Evolutionary conservation across 2,113 vertebrate species (phyloP).

Genomic region (Nothoprocta perdicaria): DNA sequence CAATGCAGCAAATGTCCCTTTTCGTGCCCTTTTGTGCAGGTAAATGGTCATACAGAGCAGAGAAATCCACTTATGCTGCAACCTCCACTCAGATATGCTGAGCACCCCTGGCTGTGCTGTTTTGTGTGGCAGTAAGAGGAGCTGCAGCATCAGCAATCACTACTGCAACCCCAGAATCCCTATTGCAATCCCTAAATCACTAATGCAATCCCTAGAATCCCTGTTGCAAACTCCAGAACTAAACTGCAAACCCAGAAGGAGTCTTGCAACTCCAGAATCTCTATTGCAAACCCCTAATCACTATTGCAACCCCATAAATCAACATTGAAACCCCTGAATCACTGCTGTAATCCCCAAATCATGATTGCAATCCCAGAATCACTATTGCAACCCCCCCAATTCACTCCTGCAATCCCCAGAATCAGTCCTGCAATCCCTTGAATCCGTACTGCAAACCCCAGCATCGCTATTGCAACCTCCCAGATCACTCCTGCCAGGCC

Average conservation of each 20-base stretch:
- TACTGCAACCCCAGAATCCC: not conserved
- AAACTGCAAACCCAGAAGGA: too few relatives aligned
- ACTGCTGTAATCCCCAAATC: too few relatives aligned
- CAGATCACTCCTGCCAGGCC: too few relatives aligned
- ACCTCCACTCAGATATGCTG: not conserved
- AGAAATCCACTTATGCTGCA: not conserved
- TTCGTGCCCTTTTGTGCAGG: not conserved
- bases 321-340: not conserved
- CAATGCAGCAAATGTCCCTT: too few relatives aligned
- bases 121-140: not conserved
- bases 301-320: not conserved
- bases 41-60: not conserved
- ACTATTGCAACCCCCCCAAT: not conserved
- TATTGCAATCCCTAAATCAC: too few relatives aligned
- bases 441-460: too few relatives aligned
- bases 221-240: not conserved
- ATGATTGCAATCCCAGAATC: too few relatives aligned
- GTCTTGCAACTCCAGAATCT: too few relatives aligned
- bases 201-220: too few relatives aligned
- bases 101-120: not conserved
- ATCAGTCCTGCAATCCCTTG: too few relatives aligned
- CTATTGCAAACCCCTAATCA: too few relatives aligned
- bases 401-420: fast-evolving
- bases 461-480: too few relatives aligned
- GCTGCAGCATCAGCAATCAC: not conserved